Evolutionary conservation across 2,888 invertebrate genomes (phyloP).

Genomic region (Thecophora atra): DNA sequence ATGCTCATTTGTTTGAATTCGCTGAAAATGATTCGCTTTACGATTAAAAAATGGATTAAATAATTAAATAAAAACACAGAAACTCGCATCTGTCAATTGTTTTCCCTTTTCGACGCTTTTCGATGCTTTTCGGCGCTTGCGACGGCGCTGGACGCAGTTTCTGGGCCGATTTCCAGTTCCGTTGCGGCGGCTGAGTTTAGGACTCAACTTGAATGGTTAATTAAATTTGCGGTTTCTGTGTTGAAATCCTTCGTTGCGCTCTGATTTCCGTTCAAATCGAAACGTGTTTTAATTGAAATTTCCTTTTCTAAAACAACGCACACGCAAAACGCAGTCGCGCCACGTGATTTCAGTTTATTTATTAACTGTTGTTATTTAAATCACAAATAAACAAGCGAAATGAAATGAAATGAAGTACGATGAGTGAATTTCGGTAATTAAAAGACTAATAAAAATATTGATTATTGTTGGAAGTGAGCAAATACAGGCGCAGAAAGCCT

Average conservation of each 20-base stretch:
- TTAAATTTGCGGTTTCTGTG: background rate
- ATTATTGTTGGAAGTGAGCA: too few relatives aligned
- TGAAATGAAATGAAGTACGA: too few relatives aligned
- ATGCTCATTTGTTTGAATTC: background rate
- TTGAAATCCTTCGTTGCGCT: background rate
- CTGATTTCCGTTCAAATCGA: too few relatives aligned
- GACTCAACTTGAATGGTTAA: background rate
- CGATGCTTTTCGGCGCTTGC: background rate
- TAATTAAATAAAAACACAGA: slow-evolving; percentile 33
- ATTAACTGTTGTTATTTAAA: too few relatives aligned
- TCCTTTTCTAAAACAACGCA: too few relatives aligned
- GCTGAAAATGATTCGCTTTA: background rate
- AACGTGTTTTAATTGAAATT: too few relatives aligned
- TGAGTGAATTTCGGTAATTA: too few relatives aligned
- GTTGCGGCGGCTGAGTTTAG: background rate
- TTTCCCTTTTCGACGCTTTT: background rate
- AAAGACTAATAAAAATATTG: too few relatives aligned
- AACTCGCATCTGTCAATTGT: slow-evolving; percentile 23
- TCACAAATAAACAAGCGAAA: too few relatives aligned
- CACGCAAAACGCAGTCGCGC: too few relatives aligned
- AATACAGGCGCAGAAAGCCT: too few relatives aligned
- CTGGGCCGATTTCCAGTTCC: background rate
- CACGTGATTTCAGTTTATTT: too few relatives aligned
- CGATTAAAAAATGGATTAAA: background rate
- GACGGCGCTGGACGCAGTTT: background rate